Evolutionary conservation across 2,797 vertebrate species (phyloP), one percentile per base, ranked within the genome.

Genomic region (Enteromius anoplus): DNA sequence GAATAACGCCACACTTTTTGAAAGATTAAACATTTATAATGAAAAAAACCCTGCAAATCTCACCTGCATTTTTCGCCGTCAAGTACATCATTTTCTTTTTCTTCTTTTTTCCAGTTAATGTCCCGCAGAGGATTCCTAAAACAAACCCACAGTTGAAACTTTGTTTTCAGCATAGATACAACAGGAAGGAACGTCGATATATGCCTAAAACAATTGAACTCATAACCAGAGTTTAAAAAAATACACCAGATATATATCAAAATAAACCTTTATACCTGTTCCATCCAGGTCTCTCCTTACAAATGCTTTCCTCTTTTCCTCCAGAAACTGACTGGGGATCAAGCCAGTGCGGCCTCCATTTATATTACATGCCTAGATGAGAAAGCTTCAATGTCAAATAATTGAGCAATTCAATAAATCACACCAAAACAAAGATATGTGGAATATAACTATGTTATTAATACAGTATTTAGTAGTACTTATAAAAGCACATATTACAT

Each of bases 11-110:
- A 58, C 40, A 23, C 21, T 26, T 40, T 34, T 53, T 53, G 1
- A 55, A 75, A 6, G 32, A 32, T 75, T 55, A 34, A 37, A 1
- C 3, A 62, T 42, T 51, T 10, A 34, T 7, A 34, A 17, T 62
- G 47, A 82, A 23, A 23, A 17, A 17, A 9, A 15, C 7, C 17
- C 2, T 12, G 29, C 9, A 83, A 8, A 62, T 91, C 90, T 77
- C 90, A 99, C 98, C 98, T 95, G 98, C 98, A 90, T 99, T 99
- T 93, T 97, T 98, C 49, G 98, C 96, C 32, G 97, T 99, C 84
- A 99, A 95, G 90, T 99, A 99, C 98, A 99, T 99, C 94, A 97
- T 96, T 92, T 96, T 99, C 90, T 99, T 99, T 95, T 98, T 99
- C 94, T 99, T 99, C 91, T 96, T 99, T 93, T 97, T 99, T 81